Evolutionary conservation across 2,888 invertebrate species (phyloP).

Genomic region (Papilio demoleus): DNA sequence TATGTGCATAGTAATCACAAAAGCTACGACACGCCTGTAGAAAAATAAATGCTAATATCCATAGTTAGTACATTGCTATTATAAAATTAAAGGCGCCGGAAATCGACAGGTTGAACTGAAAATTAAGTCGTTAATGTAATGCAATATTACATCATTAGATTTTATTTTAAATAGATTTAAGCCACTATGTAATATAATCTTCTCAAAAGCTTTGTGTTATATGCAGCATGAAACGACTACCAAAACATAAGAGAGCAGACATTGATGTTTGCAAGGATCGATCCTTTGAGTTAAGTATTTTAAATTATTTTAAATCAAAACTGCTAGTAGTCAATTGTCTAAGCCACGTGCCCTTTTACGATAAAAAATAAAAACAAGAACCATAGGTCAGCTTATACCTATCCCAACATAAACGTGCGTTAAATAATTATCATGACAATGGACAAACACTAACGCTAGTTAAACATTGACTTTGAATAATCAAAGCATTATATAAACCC

Average conservation of each 20-base stretch:
- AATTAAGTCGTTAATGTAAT: neutral
- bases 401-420: conserved; percentile 18
- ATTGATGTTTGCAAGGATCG: no score
- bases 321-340: neutral
- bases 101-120: neutral
- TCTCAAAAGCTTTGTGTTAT: neutral
- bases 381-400: conserved; percentile 12
- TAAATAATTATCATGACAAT: conserved; percentile 8
- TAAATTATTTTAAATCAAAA: neutral
- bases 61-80: neutral
- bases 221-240: neutral
- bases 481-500: neutral
- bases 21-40: neutral
- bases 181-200: no score
- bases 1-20: no score
- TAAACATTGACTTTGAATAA: conserved; percentile 14
- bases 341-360: neutral
- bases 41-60: neutral
- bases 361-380: conserved; percentile 1
- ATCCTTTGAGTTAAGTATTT: no score
- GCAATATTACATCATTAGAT: no score
- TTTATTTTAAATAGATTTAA: no score
- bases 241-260: no score
- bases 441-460: neutral
- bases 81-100: neutral